Percentiles rank a stretch among this genome's conserved stretches.
Conservation (phyloP, 1,140 invertebrate species). For the Drosophila bipectinata region DNA sequence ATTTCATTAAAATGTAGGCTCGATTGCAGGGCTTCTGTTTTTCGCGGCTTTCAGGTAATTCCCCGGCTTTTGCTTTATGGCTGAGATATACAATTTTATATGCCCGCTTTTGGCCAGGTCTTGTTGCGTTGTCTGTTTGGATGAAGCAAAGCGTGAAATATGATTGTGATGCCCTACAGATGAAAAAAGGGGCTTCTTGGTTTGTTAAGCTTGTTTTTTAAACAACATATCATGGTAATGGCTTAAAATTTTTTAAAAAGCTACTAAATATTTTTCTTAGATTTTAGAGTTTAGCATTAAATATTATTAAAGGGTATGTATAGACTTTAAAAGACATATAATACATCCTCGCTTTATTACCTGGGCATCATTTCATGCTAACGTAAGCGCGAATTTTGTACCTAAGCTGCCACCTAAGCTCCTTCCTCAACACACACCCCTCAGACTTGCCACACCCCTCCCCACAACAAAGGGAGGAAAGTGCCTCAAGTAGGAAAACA, state of each 20-base stretch:
- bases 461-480: background rate
- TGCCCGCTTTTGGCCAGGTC: conserved; percentile 36
- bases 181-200: conserved; percentile 2
- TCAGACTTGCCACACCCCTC: background rate
- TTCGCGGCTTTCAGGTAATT: conserved; percentile 32
- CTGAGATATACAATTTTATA: conserved; percentile 65
- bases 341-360: conserved; percentile 63
- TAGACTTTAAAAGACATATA: conserved; percentile 7
- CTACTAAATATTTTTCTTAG: background rate
- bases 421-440: background rate
- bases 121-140: conserved; percentile 52
- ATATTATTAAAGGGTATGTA: conserved; percentile 26
- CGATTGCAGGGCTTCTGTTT: conserved; percentile 27
- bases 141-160: conserved; percentile 78
- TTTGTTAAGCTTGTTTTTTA: background rate
- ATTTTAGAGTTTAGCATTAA: no score
- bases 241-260: background rate
- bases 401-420: conserved; percentile 57
- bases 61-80: conserved; percentile 45
- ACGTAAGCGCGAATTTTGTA: conserved; percentile 76
- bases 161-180: conserved; percentile 62
- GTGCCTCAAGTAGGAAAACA: conserved; percentile 61
- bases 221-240: background rate
- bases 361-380: conserved; percentile 77
- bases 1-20: conserved; percentile 75